Evolutionary conservation across 2,113 vertebrate species (phyloP), one percentile per base, ranked within the genome.

Genomic region (Myocastor coypus): DNA sequence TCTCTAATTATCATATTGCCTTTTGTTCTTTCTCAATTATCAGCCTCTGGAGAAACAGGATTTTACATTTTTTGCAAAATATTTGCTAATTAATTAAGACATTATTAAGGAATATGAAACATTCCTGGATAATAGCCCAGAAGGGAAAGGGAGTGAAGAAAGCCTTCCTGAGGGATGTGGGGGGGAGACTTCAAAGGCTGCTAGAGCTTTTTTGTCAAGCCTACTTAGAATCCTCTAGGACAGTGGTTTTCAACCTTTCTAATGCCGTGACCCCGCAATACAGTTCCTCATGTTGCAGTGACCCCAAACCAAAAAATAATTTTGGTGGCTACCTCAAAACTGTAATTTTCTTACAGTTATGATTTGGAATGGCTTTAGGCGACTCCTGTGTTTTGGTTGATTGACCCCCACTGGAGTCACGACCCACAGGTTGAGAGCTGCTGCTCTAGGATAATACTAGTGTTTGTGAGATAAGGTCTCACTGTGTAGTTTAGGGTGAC

Each of bases 1-100:
- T 84, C 30, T 89, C 68, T 91, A 24, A 50, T 66, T 32, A 91
- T 24, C 66, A 40, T 50, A 80, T 94, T 85, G 28, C 30, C 19
- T 17, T 86, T 91, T 88, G 78, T 63, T 59, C 66, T 86, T 78
- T 92, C 66, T 92, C 69, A 93, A 63, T 96, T 85, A 40, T 11
- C 52, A 87, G 34, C 68, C 55, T 69, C 68, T 81, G 24, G 42
- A 92, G 85, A 89, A 96, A 69, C n/a, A 57, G 16, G 50, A 83
- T 63, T 89, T 83, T 80, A 30, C 7, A 40, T 46, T 88, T 96
- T 96, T 93, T 94, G 52, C 37, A 71, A 73, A 91, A 61, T 81
- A 89, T 11, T 82, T 89, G 40, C 37, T 68, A 73, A 46, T 95
- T 59, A 69, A 78, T 93, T 71, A 63, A 87, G 55, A 92, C 24